These are phyloP conservation scores for Blastobasis lacticolella DNA, from an alignment of 2,888 invertebrate genomes.

Conservation along the genomic window DNA sequence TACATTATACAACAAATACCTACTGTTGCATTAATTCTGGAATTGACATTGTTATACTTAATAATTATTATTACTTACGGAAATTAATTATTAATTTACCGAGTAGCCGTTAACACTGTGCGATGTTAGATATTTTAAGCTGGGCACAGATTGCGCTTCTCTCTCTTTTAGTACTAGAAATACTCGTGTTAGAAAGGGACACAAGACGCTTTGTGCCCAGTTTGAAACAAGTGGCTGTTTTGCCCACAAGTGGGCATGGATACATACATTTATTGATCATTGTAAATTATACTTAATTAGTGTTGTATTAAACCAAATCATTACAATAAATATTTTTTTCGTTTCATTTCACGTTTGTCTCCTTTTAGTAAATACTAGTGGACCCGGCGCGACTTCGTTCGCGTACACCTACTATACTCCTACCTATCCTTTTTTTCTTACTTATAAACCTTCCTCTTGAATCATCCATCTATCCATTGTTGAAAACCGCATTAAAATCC, in stretches of 20 bases:
- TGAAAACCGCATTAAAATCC: no score
- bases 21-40: conserved; percentile 11
- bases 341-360: conserved; percentile 12
- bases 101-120: conserved; percentile 18
- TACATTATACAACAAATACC: not conserved
- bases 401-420: no score
- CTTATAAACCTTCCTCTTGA: no score
- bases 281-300: conserved; percentile 73
- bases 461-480: no score
- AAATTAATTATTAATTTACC: conserved; percentile 12
- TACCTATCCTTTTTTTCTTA: no score
- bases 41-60: conserved; percentile 15
- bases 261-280: conserved; percentile 51
- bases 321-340: conserved; percentile 48
- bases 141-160: conserved; percentile 3
- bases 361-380: not conserved
- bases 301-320: conserved; percentile 74
- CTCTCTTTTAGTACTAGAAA: not conserved
- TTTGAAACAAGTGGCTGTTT: conserved; percentile 21
- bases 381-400: no score
- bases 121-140: conserved; percentile 7
- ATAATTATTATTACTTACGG: conserved; percentile 13
- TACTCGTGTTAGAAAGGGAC: not conserved
- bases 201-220: conserved; percentile 3
- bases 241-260: conserved; percentile 22